Evolutionary conservation across 2,888 invertebrate species (phyloP).

Genomic region (Cacoxenus indagator): DNA sequence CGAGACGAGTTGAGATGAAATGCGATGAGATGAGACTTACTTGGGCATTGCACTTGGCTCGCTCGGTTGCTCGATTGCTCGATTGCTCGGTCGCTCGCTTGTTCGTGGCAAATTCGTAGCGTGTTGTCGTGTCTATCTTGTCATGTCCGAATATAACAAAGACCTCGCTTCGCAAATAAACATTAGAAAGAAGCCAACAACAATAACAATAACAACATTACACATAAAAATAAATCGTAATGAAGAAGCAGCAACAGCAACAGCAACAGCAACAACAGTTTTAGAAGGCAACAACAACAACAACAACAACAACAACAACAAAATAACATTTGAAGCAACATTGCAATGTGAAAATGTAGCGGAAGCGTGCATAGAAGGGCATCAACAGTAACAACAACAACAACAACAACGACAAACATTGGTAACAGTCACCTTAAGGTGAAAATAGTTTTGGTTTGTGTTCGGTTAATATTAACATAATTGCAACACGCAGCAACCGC

Average conservation of each 20-base stretch:
- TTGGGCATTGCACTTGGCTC: no score
- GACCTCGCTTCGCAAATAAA: slow-evolving; percentile 56
- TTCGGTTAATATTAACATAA: slow-evolving; percentile 17
- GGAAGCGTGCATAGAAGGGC: slow-evolving; percentile 41
- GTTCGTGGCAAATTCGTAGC: slow-evolving; percentile 61
- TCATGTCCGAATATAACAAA: slow-evolving; percentile 62
- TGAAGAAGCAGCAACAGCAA: slow-evolving; percentile 52
- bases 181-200: slow-evolving; percentile 47
- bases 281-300: slow-evolving; percentile 26
- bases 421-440: background rate
- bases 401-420: slow-evolving; percentile 25
- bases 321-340: slow-evolving; percentile 34
- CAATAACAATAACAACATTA: slow-evolving; percentile 59
- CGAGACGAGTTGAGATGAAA: no score
- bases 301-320: slow-evolving; percentile 24
- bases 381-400: slow-evolving; percentile 22
- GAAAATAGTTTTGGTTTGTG: background rate
- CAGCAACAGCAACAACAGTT: no score
- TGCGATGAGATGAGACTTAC: no score
- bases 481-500: slow-evolving; percentile 22
- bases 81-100: background rate
- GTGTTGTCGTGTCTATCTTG: slow-evolving; percentile 60
- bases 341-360: slow-evolving; percentile 56
- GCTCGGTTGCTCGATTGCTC: background rate
- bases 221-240: slow-evolving; percentile 62